These are phyloP conservation scores for Chondrilla cf. caribensis DNA, from an alignment of 37 sponge, comb jelly and placozoan species.

Conservation along the genomic window DNA sequence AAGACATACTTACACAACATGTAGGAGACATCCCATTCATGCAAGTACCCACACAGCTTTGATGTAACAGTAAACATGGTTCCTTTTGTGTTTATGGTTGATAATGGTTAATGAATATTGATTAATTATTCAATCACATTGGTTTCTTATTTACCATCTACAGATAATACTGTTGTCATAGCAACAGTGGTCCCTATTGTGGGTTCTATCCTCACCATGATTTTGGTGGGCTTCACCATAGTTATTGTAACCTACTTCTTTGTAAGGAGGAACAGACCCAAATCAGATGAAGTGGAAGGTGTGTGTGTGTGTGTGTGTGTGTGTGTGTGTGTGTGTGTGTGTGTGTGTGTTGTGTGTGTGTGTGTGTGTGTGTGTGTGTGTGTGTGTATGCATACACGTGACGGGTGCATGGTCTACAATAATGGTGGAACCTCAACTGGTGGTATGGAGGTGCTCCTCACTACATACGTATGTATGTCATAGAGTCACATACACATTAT, in stretches of 20 bases:
- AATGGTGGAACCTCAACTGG: background rate
- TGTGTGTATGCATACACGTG: conserved; percentile 19
- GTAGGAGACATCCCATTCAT: background rate
- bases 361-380: conserved; percentile 11
- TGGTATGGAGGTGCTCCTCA: too few relatives aligned
- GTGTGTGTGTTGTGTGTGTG: conserved; percentile 17
- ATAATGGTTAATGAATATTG: too few relatives aligned
- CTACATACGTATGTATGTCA: too few relatives aligned
- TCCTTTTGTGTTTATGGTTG: too few relatives aligned
- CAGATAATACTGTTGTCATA: too few relatives aligned
- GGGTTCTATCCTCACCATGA: too few relatives aligned
- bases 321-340: background rate
- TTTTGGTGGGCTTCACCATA: too few relatives aligned
- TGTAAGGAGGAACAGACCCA: background rate
- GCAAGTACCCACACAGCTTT: background rate
- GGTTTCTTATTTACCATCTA: too few relatives aligned
- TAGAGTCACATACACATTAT: too few relatives aligned
- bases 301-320: conserved; percentile 28
- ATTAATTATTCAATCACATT: too few relatives aligned
- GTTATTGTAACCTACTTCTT: too few relatives aligned
- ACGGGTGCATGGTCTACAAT: conserved; percentile 26
- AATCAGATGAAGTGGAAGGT: background rate
- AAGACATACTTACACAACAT: background rate
- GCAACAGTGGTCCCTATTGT: too few relatives aligned
- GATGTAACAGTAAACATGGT: background rate